Base-by-base conservation (phyloP, 2,888 invertebrate genomes). In the Rhingia campestris region DNA sequence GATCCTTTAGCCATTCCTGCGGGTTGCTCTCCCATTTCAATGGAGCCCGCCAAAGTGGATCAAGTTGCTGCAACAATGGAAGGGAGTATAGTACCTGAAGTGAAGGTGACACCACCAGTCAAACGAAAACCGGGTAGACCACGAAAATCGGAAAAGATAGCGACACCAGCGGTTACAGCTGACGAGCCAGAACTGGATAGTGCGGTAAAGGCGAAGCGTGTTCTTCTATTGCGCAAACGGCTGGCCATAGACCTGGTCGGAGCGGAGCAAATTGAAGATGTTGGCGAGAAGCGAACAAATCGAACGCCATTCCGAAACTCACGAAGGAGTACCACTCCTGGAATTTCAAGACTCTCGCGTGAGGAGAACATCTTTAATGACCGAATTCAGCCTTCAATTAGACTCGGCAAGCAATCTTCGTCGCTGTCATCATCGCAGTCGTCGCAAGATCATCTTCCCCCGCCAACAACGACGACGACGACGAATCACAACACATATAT, bases 51-150 rank as follows among this genome's bases (percentile, higher is more conserved):
- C 6, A 86, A 63, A 14, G 74, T 73, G 47, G 73, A 80, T 32
- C 61, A 64, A 67, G 53, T 32, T 30, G 79, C 61, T 54, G 69
- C 47, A 14, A 53, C 53, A 39, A 56, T 77, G 47, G 49, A 61
- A 10, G 39, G 63, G 9, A 85, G 82, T 89, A 35, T 90, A 89
- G 14, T 91, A 89, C 69, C 80, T 86, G 77, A 86, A 69, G 58
- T 58, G 32, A 69, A 86, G 64, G 70, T 77, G 22, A 64, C 87
- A 30, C 84, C 88, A 5, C 88, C 90, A 33, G 86, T 89, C 10
- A 91, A 91, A 56, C 90, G 91, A 64, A 91, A 90, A 77, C 89
- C 91, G 47, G 91, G 92, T 14, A 87, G 92, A 54, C 92, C 92
- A 0, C 87, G 92, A 70, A 92, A 92, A 88, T 87, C 89, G 5